Evolutionary conservation across 2,113 vertebrate species (phyloP).

Genomic region (Oreochromis aureus): DNA sequence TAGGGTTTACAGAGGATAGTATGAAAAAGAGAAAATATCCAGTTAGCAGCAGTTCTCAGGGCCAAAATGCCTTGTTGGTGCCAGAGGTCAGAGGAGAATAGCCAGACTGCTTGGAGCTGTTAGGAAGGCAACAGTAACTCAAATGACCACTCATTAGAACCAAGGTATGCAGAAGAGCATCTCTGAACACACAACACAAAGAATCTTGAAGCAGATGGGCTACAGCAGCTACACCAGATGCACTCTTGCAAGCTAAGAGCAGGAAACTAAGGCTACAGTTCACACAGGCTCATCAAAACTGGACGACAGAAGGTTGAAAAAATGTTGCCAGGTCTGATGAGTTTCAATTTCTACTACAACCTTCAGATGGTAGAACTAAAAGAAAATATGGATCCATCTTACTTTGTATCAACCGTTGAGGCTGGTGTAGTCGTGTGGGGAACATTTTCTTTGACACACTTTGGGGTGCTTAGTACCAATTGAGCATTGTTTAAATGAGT

Average conservation of each 20-base stretch:
- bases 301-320: fast-evolving
- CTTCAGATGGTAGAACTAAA: neutral
- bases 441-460: neutral
- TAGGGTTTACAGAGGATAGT: neutral
- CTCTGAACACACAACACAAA: neutral
- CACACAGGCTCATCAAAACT: neutral
- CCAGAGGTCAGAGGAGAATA: neutral
- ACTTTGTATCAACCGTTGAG: neutral
- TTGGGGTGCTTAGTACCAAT: neutral
- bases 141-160: neutral
- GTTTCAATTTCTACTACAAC: neutral
- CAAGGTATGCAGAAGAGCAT: neutral
- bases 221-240: neutral
- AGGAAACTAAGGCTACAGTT: neutral
- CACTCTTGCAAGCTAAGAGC: neutral
- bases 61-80: neutral
- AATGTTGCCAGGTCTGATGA: neutral
- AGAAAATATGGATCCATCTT: neutral
- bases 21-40: neutral
- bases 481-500: neutral
- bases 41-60: neutral
- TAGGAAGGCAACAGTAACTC: neutral
- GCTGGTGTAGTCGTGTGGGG: neutral
- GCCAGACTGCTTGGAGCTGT: neutral
- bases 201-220: neutral